Base-by-base conservation (phyloP, 2,888 invertebrate genomes). In the Empis livida region DNA sequence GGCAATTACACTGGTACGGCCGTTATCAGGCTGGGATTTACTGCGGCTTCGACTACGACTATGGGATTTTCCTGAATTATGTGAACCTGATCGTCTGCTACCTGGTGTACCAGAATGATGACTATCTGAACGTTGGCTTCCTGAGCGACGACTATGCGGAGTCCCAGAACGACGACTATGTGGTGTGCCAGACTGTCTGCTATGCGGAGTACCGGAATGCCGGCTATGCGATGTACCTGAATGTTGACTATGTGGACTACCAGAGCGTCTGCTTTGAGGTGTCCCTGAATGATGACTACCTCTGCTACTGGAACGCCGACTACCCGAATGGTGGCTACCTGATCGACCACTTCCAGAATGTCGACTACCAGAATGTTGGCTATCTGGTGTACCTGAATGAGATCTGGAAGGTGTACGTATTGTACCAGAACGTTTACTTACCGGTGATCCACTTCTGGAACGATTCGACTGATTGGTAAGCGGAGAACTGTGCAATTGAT, bases 361-460 rank as follows among this genome's bases (percentile, higher is more conserved):
- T 45, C 9, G 54, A 54, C 35, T 52, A 50, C 6, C 56, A 10
- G 56, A 55, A 9, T 45, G 51, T 6, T 50, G 48, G 8, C 55
- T 55, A 55, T 72, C 72, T 0, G 75, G 74, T 2, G 75, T 73
- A 50, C 73, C 74, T 1, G 59, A 61, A 13, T 53, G 56, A 1
- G 76, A 76, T 10, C 57, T 56, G 13, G 23, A 27, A 8, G 23
- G 23, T 27, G 23, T 27, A 27, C 9, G 23, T 8, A 27, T 39
- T 13, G 46, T 42, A 10, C 57, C 63, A 9, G 63, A 61, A n/a
- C 59, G 63, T 1, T 44, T 56, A 43, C 59, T 62, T 2, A 40
- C 51, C 5, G 61, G 62, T 1, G 46, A 44, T 10, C 45, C 43
- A 9, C 48, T 48, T 15, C 49, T 32, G 17, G 47, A 47, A 32